Percentiles rank a stretch among this genome's conserved stretches.
Conservation (phyloP, 2,797 vertebrate genomes). For the Lacerta agilis region DNA sequence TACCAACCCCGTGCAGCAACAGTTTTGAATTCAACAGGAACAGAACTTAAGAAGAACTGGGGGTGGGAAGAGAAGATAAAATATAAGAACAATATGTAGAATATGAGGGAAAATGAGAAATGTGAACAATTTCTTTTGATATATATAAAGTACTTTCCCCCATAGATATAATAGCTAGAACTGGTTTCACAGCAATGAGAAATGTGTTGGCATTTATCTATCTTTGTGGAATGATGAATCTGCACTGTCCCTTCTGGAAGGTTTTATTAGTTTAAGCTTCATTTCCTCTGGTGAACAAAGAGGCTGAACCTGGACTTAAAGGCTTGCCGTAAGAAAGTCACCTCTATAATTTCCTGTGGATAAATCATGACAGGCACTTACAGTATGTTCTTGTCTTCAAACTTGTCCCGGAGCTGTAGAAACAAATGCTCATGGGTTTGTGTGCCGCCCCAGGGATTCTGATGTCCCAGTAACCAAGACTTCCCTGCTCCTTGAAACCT, state of each 20-base stretch:
- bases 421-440: not conserved
- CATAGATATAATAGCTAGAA: not conserved
- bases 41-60: slow-evolving; percentile 2
- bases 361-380: not conserved
- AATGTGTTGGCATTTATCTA: not conserved
- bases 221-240: not conserved
- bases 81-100: not conserved
- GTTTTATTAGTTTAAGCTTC: slow-evolving; percentile 5
- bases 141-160: not conserved
- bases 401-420: not conserved
- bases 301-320: not conserved
- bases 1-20: slow-evolving; percentile 45
- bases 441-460: not conserved
- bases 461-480: not conserved
- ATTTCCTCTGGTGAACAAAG: slow-evolving; percentile 2
- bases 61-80: not conserved
- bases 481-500: not conserved
- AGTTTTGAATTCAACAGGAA: slow-evolving; percentile 38
- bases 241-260: not conserved
- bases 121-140: not conserved
- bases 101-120: not conserved
- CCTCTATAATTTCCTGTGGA: not conserved
- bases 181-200: not conserved
- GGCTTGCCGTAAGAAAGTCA: not conserved
- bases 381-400: not conserved